Evolutionary conservation across 30 jellyfish, hydroid and myxozoan species (phyloP).

Genomic region (Turritopsis rubra): DNA sequence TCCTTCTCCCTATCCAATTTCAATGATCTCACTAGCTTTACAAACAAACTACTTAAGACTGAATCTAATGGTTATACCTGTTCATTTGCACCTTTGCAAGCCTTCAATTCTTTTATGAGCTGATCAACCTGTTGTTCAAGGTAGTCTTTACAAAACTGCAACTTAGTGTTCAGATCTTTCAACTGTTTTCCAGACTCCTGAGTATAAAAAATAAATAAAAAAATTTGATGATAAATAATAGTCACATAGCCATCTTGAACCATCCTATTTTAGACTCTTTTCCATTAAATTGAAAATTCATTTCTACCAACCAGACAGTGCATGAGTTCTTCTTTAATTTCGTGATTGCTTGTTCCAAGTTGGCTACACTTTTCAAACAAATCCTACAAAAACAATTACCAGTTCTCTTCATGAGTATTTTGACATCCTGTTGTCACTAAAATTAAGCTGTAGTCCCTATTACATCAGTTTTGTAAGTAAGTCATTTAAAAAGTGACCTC

Average conservation of each 20-base stretch:
- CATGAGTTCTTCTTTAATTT: not conserved
- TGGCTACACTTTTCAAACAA: conserved; percentile 20
- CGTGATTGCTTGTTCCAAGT: conserved; percentile 8
- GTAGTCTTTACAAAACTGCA: conserved; percentile 20
- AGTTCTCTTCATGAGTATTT: too few relatives aligned
- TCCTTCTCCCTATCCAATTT: too few relatives aligned
- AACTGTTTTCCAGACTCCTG: conserved; percentile 18
- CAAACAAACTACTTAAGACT: not conserved
- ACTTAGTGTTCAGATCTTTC: conserved; percentile 18
- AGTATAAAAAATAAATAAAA: not conserved
- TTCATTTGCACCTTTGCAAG: not conserved
- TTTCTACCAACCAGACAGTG: conserved; percentile 18
- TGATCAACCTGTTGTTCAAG: conserved; percentile 23
- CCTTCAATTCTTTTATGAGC: conserved; percentile 17
- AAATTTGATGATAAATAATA: too few relatives aligned
- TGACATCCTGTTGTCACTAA: too few relatives aligned
- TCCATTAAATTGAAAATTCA: too few relatives aligned
- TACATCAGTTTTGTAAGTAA: not conserved
- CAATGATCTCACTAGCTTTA: not conserved
- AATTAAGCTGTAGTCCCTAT: too few relatives aligned
- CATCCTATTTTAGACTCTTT: too few relatives aligned
- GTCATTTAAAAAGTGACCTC: too few relatives aligned
- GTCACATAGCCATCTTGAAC: not conserved
- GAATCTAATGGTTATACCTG: not conserved
- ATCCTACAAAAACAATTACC: conserved; percentile 6